These are phyloP conservation scores for Stenodema calcarata DNA, from an alignment of 2,888 invertebrate genomes.

Conservation along the genomic window DNA sequence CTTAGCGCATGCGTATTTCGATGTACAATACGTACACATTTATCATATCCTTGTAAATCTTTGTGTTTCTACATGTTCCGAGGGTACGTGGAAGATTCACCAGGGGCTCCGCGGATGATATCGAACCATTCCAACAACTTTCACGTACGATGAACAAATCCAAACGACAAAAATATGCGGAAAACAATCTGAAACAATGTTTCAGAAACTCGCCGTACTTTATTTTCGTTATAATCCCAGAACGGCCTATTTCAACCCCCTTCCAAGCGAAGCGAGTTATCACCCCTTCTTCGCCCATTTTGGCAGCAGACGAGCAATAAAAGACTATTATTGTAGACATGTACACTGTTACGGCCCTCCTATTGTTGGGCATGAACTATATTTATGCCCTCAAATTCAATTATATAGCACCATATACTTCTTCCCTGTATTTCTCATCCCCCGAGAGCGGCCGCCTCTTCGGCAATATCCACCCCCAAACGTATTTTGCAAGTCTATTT, in stretches of 20 bases:
- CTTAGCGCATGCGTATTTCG: too few relatives aligned
- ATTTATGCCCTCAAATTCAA: slow-evolving; percentile 51
- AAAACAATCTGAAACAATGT: neutral
- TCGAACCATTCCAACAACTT: too few relatives aligned
- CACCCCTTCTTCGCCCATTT: neutral
- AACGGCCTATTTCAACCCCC: neutral
- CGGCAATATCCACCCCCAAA: slow-evolving; percentile 28
- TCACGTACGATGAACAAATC: too few relatives aligned
- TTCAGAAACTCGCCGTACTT: neutral
- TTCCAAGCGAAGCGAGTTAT: neutral
- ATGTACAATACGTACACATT: too few relatives aligned
- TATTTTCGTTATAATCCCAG: neutral
- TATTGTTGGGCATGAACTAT: slow-evolving; percentile 47
- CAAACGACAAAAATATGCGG: neutral
- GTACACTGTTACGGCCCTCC: slow-evolving; percentile 42
- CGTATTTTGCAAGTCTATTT: slow-evolving; percentile 47
- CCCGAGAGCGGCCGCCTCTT: neutral
- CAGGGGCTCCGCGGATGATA: too few relatives aligned
- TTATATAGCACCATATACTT: slow-evolving; percentile 47
- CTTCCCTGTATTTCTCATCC: neutral
- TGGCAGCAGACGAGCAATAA: slow-evolving; percentile 46
- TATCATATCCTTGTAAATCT: too few relatives aligned
- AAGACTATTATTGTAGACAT: slow-evolving; percentile 51
- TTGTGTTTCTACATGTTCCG: too few relatives aligned
- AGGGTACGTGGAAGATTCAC: too few relatives aligned